Evolutionary conservation across 2,113 vertebrate genomes (phyloP), one percentile per base, ranked within the genome.

Genomic region (Gymnogyps californianus): DNA sequence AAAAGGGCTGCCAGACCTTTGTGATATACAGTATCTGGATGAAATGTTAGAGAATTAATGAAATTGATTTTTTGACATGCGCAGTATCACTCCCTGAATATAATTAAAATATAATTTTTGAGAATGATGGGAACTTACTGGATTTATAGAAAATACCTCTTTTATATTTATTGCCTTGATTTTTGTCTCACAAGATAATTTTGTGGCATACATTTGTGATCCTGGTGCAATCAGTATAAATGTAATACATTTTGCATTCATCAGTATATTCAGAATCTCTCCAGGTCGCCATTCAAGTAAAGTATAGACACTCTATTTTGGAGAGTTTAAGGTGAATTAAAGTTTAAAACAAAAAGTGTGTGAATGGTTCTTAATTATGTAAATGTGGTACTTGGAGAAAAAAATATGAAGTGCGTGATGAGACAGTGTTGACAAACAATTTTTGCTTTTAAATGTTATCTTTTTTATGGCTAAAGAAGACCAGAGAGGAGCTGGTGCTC

Each of bases 31-130:
- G 46, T 95, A 72, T 66, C 46, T 77, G 75, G 81, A 90, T 80
- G 62, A 91, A 96, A 88, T 2, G 10, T 58, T 66, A 93, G 74
- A 87, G 94, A 96, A 96, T 83, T 84, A 92, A 96, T 90, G 52
- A 83, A 94, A 93, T 32, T 42, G 32, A 51, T 77, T 89, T 95
- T 96, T 95, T 96, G 57, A 76, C 74, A 70, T 95, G 36, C 10
- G 6, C 54, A 49, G 28, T 87, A 71, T 84, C 64, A n/a, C 47
- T 84, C 25, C 25, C 21, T 76, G 77, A 96, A 79, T 91, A 34
- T 65, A 61, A 91, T 51, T 82, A 72, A 91, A 96, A 78, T 49
- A 90, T 31, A 6, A 49, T 87, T 95, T 96, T 89, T 95, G 66
- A 74, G 52, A 89, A 72, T 0, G 7, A 87, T 31, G 4, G 51